Conservation (phyloP, 1,140 invertebrate species). For the Drosophila subpulchrella region DNA sequence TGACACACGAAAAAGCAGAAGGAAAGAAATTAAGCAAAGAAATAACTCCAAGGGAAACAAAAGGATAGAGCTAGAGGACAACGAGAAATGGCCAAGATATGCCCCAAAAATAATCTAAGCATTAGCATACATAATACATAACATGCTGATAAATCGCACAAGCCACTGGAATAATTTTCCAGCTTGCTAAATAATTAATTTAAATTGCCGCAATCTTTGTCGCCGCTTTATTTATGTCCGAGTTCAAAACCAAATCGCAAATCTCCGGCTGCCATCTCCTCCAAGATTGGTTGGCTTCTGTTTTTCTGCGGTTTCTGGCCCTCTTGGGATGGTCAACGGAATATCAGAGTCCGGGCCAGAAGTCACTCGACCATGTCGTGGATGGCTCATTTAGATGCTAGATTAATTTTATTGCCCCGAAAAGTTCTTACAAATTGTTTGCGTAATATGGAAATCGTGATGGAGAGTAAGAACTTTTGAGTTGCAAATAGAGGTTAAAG, state of each 20-base stretch:
- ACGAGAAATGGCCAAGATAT: slow-evolving; percentile 1
- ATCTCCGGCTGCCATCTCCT: slow-evolving; percentile 11
- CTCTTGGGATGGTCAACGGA: slow-evolving; percentile 14
- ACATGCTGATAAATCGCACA: slow-evolving; percentile 19
- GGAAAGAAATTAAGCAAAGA: slow-evolving; percentile 8
- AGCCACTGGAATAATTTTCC: slow-evolving; percentile 26
- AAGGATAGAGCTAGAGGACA: neutral
- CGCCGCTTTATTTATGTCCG: slow-evolving; percentile 25
- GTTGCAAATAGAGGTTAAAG: neutral
- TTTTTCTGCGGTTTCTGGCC: slow-evolving; percentile 41
- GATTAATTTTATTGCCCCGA: slow-evolving; percentile 73
- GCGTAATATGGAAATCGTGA: slow-evolving; percentile 74
- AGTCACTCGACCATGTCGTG: slow-evolving; percentile 63
- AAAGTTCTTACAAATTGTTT: slow-evolving; percentile 76
- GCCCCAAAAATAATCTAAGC: slow-evolving; percentile 15
- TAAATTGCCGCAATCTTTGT: slow-evolving; percentile 37
- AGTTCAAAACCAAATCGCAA: slow-evolving; percentile 29
- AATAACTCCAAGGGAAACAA: slow-evolving; percentile 10
- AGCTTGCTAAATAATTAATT: slow-evolving; percentile 47
- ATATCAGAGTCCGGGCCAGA: slow-evolving; percentile 27
- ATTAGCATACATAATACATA: slow-evolving; percentile 49
- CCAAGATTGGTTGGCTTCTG: slow-evolving; percentile 50
- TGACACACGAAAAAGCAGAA: slow-evolving; percentile 7
- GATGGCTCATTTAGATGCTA: slow-evolving; percentile 74
- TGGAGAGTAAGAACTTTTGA: neutral